Conservation (phyloP, 2,888 invertebrate genomes). For the Fabriciana adippe region DNA sequence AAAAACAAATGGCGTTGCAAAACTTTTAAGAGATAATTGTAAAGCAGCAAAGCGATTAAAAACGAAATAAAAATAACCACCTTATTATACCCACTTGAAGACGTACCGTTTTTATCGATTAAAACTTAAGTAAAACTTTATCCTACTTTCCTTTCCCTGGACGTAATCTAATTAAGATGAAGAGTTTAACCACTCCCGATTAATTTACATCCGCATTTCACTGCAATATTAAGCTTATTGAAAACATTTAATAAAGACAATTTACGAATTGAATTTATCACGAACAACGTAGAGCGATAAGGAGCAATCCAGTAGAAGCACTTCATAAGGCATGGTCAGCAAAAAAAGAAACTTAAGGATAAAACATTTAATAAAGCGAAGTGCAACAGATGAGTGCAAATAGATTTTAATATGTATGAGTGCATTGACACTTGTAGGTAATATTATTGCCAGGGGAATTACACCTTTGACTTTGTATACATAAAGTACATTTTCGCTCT, state of each 20-base stretch:
- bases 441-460: constrained; percentile 25
- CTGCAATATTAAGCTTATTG: neutral
- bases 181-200: no score
- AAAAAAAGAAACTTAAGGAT: constrained; percentile 39
- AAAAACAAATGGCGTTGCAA: no score
- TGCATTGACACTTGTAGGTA: constrained; percentile 45
- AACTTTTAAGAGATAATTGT: no score
- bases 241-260: neutral
- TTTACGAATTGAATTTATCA: neutral
- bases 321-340: constrained; percentile 34
- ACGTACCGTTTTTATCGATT: no score
- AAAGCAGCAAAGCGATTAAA: no score
- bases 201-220: neutral
- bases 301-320: constrained; percentile 8
- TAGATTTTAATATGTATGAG: constrained; percentile 52
- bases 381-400: constrained; percentile 48
- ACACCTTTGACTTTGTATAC: constrained; percentile 28
- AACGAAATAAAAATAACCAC: no score
- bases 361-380: constrained; percentile 46
- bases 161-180: no score
- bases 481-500: constrained; percentile 34
- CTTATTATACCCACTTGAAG: no score
- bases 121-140: no score
- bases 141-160: no score
- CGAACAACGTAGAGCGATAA: neutral